Evolutionary conservation across 2,888 invertebrate genomes (phyloP), one percentile per base, ranked within the genome.

Genomic region (Lissocephala sabroskyi): DNA sequence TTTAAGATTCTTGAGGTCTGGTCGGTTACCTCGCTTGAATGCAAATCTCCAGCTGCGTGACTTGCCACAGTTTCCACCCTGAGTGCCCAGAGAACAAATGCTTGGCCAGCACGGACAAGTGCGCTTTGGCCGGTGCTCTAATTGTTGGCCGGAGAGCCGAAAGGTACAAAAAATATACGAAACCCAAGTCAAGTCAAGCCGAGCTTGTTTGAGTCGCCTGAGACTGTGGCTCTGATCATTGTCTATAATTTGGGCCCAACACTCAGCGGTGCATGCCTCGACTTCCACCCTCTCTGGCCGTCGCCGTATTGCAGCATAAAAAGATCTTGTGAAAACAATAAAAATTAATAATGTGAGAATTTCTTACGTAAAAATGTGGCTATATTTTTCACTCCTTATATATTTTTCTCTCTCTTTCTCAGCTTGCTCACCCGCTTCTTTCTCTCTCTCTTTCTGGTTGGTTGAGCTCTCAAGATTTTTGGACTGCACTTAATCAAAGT

Each of bases 291-390:
- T 32, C n/a, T 32, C 11, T 32, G 30, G 30, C n/a, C 3, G 29
- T 10, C 4, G 13, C 16, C 16, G 6, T 13, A 35, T 35, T 35
- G 35, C 35, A 35, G 35, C 35, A 35, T 16, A 11, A 10, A 32
- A 32, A 35, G 23, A 66, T 70, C 61, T 55, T 36, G 41, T 52
- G 50, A 36, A 56, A 48, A 76, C 76, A 76, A 75, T 75, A 62
- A 57, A 53, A 64, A 67, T 75, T 64, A 59, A 59, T 59, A 67
- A 76, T 73, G 68, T 70, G 76, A 73, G 68, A 70, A 76, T 62
- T 65, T 76, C 62, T 70, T 75, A 62, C 65, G 54, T 71, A 56
- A 68, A 67, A 51, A 48, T 16, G n/a, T 39, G 6, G 10, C 10
- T 29, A 29, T 10, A n/a, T n/a, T n/a, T n/a, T n/a, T n/a, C n/a